Conservation (phyloP, 2,797 vertebrate species). For the Pitangus sulphuratus region DNA sequence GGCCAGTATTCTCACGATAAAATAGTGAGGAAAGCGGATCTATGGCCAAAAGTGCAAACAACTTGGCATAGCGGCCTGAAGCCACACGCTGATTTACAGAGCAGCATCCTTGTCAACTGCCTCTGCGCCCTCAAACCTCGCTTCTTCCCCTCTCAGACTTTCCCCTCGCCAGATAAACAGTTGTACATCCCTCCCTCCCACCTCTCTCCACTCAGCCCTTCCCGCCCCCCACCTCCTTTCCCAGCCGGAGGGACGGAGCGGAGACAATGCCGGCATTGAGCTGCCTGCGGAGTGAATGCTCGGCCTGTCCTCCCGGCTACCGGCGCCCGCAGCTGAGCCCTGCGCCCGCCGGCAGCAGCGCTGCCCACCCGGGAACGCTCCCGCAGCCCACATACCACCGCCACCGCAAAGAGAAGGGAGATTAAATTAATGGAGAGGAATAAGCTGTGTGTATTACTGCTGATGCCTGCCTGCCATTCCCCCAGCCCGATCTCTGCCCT, state of each 20-base stretch:
- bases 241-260: conserved; percentile 47
- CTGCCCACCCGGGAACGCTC: conserved; percentile 64
- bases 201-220: background rate
- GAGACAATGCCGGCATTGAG: conserved; percentile 80
- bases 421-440: background rate
- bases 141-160: background rate
- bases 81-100: conserved; percentile 25
- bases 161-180: conserved; percentile 28
- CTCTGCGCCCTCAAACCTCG: background rate
- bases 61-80: conserved; percentile 30
- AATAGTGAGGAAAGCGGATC: background rate
- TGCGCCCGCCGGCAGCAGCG: conserved; percentile 56
- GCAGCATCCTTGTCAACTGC: conserved; percentile 27
- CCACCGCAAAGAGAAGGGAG: background rate
- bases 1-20: background rate
- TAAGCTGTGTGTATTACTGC: background rate
- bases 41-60: conserved; percentile 26
- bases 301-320: conserved; percentile 72
- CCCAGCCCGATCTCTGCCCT: background rate
- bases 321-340: conserved; percentile 77
- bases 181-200: conserved; percentile 3
- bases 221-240: conserved; percentile 41
- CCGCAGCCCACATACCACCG: background rate
- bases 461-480: background rate
- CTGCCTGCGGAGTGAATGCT: conserved; percentile 74